phyloP scores from a whole-genome alignment of 1,140 invertebrate genomes.

The Drosophila cardini region DNA sequence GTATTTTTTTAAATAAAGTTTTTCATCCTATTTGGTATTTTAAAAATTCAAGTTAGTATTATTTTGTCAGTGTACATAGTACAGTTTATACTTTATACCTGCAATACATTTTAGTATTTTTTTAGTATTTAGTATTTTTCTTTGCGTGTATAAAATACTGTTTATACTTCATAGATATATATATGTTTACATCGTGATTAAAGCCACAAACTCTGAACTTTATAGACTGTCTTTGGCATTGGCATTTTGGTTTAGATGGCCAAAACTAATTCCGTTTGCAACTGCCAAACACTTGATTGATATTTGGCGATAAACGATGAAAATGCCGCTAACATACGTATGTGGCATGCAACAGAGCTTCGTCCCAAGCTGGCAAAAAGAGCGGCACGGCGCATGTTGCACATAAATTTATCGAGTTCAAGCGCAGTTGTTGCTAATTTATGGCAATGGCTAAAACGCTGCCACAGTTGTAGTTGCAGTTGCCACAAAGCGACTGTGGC shows the following conservation, averaged over 20 bases:
- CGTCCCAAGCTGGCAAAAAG: constrained; percentile 70
- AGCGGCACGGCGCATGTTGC: constrained; percentile 69
- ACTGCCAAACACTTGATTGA: constrained; percentile 67
- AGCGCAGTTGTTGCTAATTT: constrained; percentile 65
- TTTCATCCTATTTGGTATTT: too few relatives aligned
- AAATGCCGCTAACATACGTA: constrained; percentile 32
- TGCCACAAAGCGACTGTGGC: constrained; percentile 21
- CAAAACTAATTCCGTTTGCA: constrained; percentile 52
- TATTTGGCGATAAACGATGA: constrained; percentile 74
- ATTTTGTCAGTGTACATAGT: too few relatives aligned
- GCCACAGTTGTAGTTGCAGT: background rate
- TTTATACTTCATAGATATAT: too few relatives aligned
- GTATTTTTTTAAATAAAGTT: too few relatives aligned
- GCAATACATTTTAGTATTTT: background rate
- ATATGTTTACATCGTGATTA: constrained; percentile 39
- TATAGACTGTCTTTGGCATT: constrained; percentile 61
- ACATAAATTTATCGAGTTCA: constrained; percentile 80
- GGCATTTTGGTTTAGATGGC: constrained; percentile 23
- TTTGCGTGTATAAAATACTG: background rate
- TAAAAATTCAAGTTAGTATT: too few relatives aligned
- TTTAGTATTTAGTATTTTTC: background rate
- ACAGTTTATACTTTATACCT: too few relatives aligned
- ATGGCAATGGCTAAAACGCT: constrained; percentile 50
- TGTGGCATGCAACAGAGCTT: constrained; percentile 21
- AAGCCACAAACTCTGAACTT: constrained; percentile 80